A percentile compares a stretch with the other conserved stretches of the same genome.
phyloP scores from a whole-genome alignment of 2,113 vertebrate species.

The Fregetta grallaria region DNA sequence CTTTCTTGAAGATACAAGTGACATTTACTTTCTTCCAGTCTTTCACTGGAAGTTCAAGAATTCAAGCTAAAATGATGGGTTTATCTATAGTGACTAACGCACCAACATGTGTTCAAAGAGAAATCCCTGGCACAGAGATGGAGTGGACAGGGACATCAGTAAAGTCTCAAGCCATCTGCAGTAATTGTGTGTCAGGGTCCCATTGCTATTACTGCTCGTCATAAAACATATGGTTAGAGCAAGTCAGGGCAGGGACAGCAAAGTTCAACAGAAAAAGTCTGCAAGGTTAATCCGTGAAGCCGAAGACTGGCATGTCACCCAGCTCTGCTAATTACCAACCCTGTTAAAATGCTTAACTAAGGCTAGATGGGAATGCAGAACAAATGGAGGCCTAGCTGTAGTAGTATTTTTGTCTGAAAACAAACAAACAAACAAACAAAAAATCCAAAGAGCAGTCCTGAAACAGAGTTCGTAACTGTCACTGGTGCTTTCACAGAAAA shows the following conservation, averaged over 20 bases:
- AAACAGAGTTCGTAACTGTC: neutral
- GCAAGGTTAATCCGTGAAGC: neutral
- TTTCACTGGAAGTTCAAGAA: neutral
- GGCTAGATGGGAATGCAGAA: neutral
- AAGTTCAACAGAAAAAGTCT: neutral
- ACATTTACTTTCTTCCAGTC: neutral
- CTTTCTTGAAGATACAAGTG: neutral
- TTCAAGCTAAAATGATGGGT: neutral
- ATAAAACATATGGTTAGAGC: constrained; percentile 16
- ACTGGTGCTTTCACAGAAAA: neutral
- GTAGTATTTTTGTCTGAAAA: neutral
- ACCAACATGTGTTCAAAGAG: neutral
- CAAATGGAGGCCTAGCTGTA: neutral
- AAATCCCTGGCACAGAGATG: neutral
- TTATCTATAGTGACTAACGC: neutral
- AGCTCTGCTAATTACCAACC: neutral
- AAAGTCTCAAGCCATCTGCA: constrained; percentile 16
- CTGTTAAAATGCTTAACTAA: neutral
- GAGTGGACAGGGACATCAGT: neutral
- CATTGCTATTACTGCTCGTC: neutral
- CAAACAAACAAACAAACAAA: neutral
- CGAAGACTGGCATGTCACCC: neutral
- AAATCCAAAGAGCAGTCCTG: neutral
- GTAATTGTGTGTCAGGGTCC: neutral
- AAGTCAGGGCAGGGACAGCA: neutral